Base-by-base conservation (phyloP, 2,797 vertebrate genomes). In the Cuniculus paca region DNA sequence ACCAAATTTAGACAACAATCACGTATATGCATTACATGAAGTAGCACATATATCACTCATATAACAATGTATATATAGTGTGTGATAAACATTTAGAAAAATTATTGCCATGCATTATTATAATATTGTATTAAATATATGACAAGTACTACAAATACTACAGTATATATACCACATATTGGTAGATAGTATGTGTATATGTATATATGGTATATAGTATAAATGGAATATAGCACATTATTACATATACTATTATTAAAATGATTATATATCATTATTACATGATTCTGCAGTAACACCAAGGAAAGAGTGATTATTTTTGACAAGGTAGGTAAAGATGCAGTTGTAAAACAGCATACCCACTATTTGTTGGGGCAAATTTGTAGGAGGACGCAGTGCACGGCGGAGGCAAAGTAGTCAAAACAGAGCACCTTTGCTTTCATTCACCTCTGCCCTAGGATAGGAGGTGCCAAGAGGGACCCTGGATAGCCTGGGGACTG, bases 221-320 rank as follows among this genome's bases (percentile, higher is more conserved):
- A 75, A 39, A 88, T 83, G 11, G 22, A 13, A 39, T 48, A 26
- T 45, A 93, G 42, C 31, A 92, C n/a, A 86, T 45, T 95, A 54
- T 70, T 92, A 50, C 39, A 70, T 50, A 42, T 22, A 56, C 12
- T 70, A 50, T 68, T 60, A 88, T 77, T 91, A 52, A 75, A 93
- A 80, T 63, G 50, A 61, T 48, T 87, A 36, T 5, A 42, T 87
- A 22, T 90, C 24, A 82, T 65, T 63, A 65, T 70, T 77, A 68
- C 16, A 75, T 70, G 68, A 13, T 90, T 80, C 81, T 84, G 1
- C 36, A 95, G 26, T 45, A 84, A 92, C 26, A 81, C 26, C 42
- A 90, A 87, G 26, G 34, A 97, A 72, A 65, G 28, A 42, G n/a
- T n/a, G 11, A 70, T 63, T 63, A 12, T 95, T 91, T 93, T 65